Evolutionary conservation across 23 tunicate species (phyloP).

Genomic region (Phallusia fumigata): DNA sequence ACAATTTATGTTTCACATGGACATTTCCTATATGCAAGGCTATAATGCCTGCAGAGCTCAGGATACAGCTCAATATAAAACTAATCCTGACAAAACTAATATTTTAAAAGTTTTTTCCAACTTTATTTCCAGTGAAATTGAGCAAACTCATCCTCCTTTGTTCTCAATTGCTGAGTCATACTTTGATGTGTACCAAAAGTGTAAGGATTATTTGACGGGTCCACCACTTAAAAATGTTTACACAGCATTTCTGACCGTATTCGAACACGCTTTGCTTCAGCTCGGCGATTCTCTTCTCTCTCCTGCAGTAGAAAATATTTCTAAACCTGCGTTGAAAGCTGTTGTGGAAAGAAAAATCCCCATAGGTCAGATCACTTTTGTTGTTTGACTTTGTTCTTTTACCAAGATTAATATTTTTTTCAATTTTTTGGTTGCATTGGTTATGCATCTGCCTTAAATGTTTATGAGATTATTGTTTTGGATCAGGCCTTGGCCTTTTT

Average conservation of each 20-base stretch:
- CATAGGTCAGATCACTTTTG: background rate
- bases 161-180: conserved; percentile 5
- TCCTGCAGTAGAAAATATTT: background rate
- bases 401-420: background rate
- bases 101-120: background rate
- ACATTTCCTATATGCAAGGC: no score
- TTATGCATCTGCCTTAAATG: no score
- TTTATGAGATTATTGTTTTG: no score
- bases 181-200: background rate
- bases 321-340: background rate
- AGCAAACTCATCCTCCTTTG: background rate
- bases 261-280: background rate
- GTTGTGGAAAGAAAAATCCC: background rate
- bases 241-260: background rate
- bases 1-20: no score
- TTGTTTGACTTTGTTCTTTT: no score
- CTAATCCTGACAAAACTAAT: background rate
- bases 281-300: background rate
- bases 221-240: background rate
- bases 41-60: no score
- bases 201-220: background rate
- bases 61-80: no score
- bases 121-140: background rate
- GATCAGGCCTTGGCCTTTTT: no score
- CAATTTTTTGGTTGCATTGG: no score